Percentiles rank a stretch among this genome's conserved stretches.
phyloP scores from a whole-genome alignment of 2,113 vertebrate genomes.

The Potamarius usumacintae region DNA sequence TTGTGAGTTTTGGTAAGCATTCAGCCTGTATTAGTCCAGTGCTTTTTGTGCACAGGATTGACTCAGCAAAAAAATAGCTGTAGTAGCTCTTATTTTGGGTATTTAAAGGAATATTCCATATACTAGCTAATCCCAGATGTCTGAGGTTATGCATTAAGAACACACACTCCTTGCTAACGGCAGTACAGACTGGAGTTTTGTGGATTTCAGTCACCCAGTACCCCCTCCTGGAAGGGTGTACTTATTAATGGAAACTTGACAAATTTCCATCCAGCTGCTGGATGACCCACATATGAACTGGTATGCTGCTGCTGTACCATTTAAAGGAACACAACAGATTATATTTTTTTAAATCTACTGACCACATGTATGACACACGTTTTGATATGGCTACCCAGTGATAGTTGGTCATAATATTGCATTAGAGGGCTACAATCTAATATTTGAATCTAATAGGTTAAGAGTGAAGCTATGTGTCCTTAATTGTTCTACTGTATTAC shows the following conservation, averaged over 20 bases:
- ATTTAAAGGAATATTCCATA: neutral
- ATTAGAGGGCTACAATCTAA: neutral
- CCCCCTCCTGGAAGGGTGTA: neutral
- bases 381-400: neutral
- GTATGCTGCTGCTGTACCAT: neutral
- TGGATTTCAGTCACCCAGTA: neutral
- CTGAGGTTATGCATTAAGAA: neutral
- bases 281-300: neutral
- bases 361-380: neutral
- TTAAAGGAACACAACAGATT: neutral
- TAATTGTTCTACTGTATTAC: no score
- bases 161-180: neutral
- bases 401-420: neutral
- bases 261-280: neutral
- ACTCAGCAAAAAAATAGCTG: constrained; percentile 4
- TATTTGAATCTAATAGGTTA: neutral
- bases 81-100: neutral
- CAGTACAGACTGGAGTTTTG: neutral
- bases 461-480: neutral
- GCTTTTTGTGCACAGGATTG: neutral
- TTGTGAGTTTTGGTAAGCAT: neutral
- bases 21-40: neutral
- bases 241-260: neutral
- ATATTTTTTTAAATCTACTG: neutral
- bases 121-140: neutral